phyloP scores from a whole-genome alignment of 2,797 vertebrate genomes.

The Buceros bicornis region DNA sequence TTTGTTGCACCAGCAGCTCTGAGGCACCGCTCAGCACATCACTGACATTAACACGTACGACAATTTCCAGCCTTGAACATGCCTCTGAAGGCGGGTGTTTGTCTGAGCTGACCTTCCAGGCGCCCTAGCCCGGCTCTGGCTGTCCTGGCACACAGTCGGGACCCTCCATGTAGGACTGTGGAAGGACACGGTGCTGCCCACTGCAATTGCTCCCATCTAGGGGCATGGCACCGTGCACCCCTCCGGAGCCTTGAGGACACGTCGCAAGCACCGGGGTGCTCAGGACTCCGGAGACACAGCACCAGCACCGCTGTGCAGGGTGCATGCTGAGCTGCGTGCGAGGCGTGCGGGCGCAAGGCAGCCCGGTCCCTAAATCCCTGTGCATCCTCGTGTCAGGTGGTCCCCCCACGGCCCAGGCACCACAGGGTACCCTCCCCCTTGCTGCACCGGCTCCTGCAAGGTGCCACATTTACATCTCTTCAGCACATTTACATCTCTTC shows the following conservation, averaged over 20 bases:
- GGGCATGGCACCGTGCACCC: accelerated
- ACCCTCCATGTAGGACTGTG: accelerated
- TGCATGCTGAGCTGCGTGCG: not conserved
- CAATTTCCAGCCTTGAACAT: not conserved
- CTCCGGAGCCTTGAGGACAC: accelerated
- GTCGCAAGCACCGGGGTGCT: accelerated
- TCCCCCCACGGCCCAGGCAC: accelerated
- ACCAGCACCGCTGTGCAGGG: accelerated
- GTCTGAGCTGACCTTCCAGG: not conserved
- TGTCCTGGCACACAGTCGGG: accelerated
- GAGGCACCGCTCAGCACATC: accelerated
- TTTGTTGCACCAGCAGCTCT: not conserved
- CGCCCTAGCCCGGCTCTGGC: accelerated
- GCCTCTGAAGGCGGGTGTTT: accelerated
- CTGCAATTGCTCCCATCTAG: accelerated
- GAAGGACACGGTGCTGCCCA: not conserved
- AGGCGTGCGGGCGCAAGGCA: not conserved
- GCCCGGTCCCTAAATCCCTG: accelerated
- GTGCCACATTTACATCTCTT: not conserved
- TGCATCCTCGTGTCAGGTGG: accelerated
- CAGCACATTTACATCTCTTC: not conserved
- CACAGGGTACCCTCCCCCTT: accelerated
- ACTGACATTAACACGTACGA: accelerated
- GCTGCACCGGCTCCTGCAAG: accelerated
- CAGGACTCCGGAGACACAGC: accelerated